Conservation (phyloP, 1,140 invertebrate species). For the Bemisia tabaci region DNA sequence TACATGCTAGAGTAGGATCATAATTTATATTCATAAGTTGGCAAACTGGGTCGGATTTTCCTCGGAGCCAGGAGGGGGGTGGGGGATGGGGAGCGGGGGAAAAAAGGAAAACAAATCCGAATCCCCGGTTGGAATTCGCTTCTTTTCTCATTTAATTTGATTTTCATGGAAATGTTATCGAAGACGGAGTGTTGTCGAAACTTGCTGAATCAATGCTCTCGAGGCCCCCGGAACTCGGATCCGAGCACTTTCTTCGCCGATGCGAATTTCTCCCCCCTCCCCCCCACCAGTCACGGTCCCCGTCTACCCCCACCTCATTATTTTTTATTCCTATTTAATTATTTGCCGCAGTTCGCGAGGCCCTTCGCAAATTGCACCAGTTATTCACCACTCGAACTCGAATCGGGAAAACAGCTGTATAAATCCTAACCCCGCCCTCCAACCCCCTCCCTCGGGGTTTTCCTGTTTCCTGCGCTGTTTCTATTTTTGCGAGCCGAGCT, state of each 20-base stretch:
- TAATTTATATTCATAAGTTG: not conserved
- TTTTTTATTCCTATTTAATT: not conserved
- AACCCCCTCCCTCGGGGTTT: too few species aligned
- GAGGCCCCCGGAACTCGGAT: not conserved
- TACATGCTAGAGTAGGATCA: not conserved
- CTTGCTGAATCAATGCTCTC: not conserved
- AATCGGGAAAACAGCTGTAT: too few species aligned
- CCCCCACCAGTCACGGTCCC: not conserved
- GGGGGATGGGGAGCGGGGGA: not conserved
- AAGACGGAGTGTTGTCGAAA: not conserved
- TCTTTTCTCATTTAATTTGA: not conserved
- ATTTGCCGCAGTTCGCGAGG: not conserved
- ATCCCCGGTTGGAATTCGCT: not conserved
- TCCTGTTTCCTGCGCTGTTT: too few species aligned
- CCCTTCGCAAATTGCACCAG: not conserved
- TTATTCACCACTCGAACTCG: not conserved
- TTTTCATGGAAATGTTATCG: not conserved
- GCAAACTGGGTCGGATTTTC: not conserved
- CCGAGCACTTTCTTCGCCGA: not conserved
- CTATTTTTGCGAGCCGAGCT: too few species aligned
- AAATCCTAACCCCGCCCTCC: too few species aligned
- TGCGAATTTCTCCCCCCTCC: not conserved
- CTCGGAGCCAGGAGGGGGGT: not conserved
- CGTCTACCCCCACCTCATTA: not conserved
- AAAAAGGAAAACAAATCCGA: not conserved